A percentile compares a stretch with the other conserved stretches of the same genome.
Conservation (phyloP, 1,140 invertebrate genomes). For the Teleogryllus occipitalis region DNA sequence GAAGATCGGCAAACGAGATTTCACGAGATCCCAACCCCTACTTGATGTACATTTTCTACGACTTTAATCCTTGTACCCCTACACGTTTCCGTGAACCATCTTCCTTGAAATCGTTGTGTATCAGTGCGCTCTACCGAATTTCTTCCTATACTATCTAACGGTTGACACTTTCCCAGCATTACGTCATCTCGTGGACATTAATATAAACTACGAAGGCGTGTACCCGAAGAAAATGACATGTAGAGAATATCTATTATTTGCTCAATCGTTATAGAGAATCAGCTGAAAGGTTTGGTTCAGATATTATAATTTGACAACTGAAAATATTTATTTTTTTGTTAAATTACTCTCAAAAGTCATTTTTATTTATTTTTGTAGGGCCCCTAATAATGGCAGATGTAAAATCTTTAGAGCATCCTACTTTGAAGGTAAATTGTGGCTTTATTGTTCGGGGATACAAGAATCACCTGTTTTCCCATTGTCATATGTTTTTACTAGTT, state of each 20-base stretch:
- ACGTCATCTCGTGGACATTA: neutral
- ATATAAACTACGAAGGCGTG: neutral
- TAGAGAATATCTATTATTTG: neutral
- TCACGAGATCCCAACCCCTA: slow-evolving; percentile 21
- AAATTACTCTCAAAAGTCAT: too few species aligned
- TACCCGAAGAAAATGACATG: neutral
- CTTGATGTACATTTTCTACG: slow-evolving; percentile 12
- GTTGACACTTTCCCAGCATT: neutral
- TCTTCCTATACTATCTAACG: neutral
- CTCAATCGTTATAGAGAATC: neutral
- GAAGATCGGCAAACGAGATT: slow-evolving; percentile 24
- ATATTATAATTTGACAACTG: neutral
- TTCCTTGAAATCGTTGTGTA: neutral
- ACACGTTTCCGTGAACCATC: neutral
- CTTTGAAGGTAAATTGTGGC: slow-evolving; percentile 16
- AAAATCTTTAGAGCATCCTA: slow-evolving; percentile 21
- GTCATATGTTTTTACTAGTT: neutral
- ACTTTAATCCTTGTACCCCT: neutral
- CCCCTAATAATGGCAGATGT: slow-evolving; percentile 16
- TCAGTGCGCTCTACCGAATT: neutral
- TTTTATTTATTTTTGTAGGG: too few species aligned
- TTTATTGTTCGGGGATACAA: neutral
- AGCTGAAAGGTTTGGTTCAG: neutral
- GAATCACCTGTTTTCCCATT: neutral
- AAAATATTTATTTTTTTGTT: neutral